Percentiles rank a stretch among this genome's conserved stretches.
phyloP scores from a whole-genome alignment of 2,113 vertebrate species.

The Illadopsis cleaveri region DNA sequence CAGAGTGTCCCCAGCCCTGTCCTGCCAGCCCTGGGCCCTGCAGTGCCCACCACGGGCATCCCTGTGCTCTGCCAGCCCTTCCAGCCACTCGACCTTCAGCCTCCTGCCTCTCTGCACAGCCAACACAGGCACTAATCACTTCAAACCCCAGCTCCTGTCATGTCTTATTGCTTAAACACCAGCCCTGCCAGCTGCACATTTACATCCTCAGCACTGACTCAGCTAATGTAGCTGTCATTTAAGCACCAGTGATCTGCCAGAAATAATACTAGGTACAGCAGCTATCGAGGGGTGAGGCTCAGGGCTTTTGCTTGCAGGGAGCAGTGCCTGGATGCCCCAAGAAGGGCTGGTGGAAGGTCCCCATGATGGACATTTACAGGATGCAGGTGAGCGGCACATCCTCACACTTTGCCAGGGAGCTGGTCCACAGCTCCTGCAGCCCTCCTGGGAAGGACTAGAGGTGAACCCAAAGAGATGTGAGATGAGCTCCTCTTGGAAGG shows the following conservation, averaged over 20 bases:
- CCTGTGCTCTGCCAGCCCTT: not conserved
- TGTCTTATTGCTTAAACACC: slow-evolving; percentile 34
- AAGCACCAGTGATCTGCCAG: not conserved
- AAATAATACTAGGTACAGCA: not conserved
- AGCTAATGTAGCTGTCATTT: slow-evolving; percentile 53
- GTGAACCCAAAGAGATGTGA: not conserved
- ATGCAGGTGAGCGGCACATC: not conserved
- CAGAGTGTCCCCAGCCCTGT: not conserved
- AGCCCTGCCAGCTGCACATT: slow-evolving; percentile 43
- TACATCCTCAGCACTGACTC: slow-evolving; percentile 57
- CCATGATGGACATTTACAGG: not conserved
- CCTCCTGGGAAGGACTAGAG: not conserved
- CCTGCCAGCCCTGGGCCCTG: not conserved
- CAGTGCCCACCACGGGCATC: not conserved
- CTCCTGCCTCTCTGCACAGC: not conserved
- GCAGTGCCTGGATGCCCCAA: not conserved
- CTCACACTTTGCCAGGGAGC: not conserved
- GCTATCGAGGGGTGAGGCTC: not conserved
- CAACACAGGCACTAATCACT: not conserved
- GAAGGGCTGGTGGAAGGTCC: not conserved
- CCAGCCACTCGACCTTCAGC: not conserved
- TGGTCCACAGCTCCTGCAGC: not conserved
- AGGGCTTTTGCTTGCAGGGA: not conserved
- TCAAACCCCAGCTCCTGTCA: not conserved
- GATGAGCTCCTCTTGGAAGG: not conserved